Percentiles rank a stretch among this genome's conserved stretches.
Conservation (phyloP, 35 echinoderm and acorn worm genomes). For the Apostichopus japonicus region DNA sequence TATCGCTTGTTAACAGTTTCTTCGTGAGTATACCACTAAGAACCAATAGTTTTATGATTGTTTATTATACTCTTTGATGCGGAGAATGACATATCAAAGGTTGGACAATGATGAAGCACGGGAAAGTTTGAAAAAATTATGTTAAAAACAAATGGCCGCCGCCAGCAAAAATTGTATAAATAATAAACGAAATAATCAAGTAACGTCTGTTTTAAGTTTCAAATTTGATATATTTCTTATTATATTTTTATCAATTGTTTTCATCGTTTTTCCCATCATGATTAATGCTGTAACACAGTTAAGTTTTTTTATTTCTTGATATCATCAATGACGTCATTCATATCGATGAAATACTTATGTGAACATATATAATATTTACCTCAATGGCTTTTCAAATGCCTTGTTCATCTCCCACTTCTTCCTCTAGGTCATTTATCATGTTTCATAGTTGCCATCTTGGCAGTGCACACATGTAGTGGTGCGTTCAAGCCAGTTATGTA, state of each 20-base stretch:
- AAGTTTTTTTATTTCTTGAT: no score
- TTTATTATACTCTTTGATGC: slow-evolving; percentile 10
- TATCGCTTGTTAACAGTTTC: no score
- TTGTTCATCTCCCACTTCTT: not conserved
- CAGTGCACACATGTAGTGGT: slow-evolving; percentile 15
- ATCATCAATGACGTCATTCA: no score
- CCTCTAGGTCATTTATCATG: not conserved
- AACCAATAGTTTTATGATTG: slow-evolving; percentile 41
- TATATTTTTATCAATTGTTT: no score
- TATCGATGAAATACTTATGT: no score
- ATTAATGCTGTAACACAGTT: no score
- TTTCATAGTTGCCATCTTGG: not conserved
- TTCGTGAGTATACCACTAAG: not conserved
- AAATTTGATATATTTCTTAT: no score
- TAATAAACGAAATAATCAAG: no score
- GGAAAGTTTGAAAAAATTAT: slow-evolving; percentile 19
- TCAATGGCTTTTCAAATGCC: not conserved
- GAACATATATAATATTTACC: not conserved
- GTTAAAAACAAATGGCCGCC: not conserved
- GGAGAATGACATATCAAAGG: slow-evolving; percentile 40
- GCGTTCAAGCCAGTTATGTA: slow-evolving; percentile 22
- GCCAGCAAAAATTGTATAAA: no score
- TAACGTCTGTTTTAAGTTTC: no score
- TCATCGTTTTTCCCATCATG: no score
- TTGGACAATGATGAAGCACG: not conserved